These are phyloP conservation scores for Virgularia gustaviana DNA, from an alignment of 92 coral and sea anemone genomes.

Conservation along the genomic window DNA sequence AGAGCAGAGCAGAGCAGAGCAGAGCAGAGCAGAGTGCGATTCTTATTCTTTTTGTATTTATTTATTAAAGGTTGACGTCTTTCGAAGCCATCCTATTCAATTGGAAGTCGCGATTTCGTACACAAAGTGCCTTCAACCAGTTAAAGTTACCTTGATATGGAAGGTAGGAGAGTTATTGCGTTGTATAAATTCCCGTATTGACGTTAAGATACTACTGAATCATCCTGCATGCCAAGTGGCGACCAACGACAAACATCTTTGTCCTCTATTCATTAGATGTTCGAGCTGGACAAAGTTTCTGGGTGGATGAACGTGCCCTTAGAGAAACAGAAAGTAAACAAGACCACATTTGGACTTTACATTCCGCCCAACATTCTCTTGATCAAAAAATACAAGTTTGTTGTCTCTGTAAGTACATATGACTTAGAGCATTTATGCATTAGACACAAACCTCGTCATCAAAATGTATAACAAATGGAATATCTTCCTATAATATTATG, in stretches of 20 bases:
- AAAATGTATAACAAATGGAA: too few species aligned
- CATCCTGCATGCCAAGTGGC: too few species aligned
- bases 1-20: too few species aligned
- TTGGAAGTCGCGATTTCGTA: background rate
- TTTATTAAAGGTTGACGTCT: conserved; percentile 5
- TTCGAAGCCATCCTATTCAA: conserved; percentile 5
- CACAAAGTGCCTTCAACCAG: conserved; percentile 10
- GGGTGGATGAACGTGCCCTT: background rate
- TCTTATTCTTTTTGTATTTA: background rate
- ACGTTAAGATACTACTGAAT: too few species aligned
- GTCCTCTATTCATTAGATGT: too few species aligned
- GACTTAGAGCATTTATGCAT: too few species aligned
- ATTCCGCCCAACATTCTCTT: conserved; percentile 14
- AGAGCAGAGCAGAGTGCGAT: background rate
- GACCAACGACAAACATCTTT: too few species aligned
- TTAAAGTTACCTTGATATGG: conserved; percentile 4
- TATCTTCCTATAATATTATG: too few species aligned
- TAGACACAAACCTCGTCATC: too few species aligned
- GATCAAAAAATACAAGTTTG: conserved; percentile 4
- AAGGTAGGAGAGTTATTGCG: too few species aligned
- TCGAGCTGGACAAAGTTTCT: background rate
- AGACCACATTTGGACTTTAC: conserved; percentile 9
- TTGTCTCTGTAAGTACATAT: conserved; percentile 1
- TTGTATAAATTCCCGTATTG: too few species aligned
- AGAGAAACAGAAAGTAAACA: background rate